Percentiles rank a stretch among this genome's conserved stretches.
These are phyloP conservation scores for Caenorhabditis sulstoni DNA, from an alignment of 2,888 invertebrate genomes.

Conservation along the genomic window DNA sequence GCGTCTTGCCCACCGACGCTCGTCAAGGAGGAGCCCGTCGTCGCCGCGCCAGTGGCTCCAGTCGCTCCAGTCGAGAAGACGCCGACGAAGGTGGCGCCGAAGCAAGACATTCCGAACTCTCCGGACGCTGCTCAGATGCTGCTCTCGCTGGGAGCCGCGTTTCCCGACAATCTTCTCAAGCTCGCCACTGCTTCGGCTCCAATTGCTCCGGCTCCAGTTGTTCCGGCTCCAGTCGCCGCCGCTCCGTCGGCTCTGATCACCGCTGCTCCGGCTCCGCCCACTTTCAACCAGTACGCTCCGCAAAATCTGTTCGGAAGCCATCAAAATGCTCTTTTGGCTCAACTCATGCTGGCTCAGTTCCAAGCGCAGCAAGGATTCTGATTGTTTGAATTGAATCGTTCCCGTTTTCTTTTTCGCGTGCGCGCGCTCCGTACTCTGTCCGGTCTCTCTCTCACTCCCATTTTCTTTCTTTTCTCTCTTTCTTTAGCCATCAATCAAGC, in stretches of 20 bases:
- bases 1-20: conserved; percentile 21
- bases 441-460: conserved; percentile 4
- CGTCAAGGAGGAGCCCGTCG: conserved; percentile 20
- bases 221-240: too few species aligned
- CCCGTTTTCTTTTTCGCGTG: background rate
- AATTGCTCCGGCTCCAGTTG: background rate
- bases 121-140: too few species aligned
- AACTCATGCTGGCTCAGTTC: conserved; percentile 51
- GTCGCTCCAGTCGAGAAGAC: too few species aligned
- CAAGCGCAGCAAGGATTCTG: conserved; percentile 48
- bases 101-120: too few species aligned
- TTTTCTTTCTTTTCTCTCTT: conserved; percentile 14
- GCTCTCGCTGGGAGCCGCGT: too few species aligned
- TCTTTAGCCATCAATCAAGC: conserved; percentile 36
- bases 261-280: background rate
- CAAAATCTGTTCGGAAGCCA: conserved; percentile 17
- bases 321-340: conserved; percentile 39
- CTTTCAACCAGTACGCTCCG: conserved; percentile 13
- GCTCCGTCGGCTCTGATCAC: too few species aligned
- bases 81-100: too few species aligned
- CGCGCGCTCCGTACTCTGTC: background rate
- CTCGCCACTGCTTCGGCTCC: background rate
- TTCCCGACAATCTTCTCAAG: too few species aligned
- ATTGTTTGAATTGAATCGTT: background rate
- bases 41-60: background rate